Conservation (phyloP, 2,888 invertebrate genomes). For the Automeris io region DNA sequence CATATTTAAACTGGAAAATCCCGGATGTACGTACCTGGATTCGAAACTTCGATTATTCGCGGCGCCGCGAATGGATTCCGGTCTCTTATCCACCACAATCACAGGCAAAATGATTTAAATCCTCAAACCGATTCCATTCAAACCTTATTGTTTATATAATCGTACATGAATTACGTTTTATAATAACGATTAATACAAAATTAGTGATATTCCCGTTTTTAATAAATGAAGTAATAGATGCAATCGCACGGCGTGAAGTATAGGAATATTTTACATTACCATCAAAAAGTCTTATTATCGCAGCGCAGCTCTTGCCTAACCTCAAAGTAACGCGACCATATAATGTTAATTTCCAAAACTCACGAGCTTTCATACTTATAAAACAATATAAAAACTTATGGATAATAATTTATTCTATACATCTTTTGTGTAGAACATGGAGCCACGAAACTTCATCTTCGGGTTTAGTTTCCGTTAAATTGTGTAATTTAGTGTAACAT, state of each 20-base stretch:
- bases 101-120: too few relatives aligned
- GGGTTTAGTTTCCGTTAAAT: too few relatives aligned
- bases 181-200: background rate
- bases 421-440: constrained; percentile 19
- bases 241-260: constrained; percentile 17
- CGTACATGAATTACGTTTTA: background rate
- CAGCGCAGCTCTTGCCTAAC: constrained; percentile 46
- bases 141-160: too few relatives aligned
- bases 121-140: too few relatives aligned
- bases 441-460: too few relatives aligned
- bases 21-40: too few relatives aligned
- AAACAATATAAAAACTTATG: constrained; percentile 70
- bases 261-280: constrained; percentile 26
- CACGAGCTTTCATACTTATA: constrained; percentile 62
- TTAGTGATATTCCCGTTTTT: background rate
- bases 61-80: too few relatives aligned
- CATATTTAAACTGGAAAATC: too few relatives aligned
- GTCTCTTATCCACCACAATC: too few relatives aligned
- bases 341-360: constrained; percentile 50
- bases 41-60: too few relatives aligned
- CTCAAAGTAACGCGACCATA: constrained; percentile 35
- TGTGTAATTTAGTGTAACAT: too few relatives aligned
- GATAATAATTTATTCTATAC: constrained; percentile 67
- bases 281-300: constrained; percentile 34
- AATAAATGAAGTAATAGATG: background rate